Evolutionary conservation across 2,888 invertebrate species (phyloP).

Genomic region (Brachyopa scutellaris): DNA sequence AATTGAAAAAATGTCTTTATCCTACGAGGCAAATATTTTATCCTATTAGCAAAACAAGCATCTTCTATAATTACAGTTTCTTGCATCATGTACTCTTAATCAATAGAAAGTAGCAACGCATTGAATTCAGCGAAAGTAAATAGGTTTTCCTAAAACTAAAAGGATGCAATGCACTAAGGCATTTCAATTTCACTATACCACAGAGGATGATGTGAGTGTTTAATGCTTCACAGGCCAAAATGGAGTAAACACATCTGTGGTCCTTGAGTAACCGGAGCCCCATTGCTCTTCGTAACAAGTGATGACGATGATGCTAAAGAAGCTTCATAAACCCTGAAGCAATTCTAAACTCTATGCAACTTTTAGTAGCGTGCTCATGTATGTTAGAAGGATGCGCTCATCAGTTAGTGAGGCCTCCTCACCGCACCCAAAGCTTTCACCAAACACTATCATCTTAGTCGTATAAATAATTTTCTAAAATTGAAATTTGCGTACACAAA

Average conservation of each 20-base stretch:
- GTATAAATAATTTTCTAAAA: slow-evolving; percentile 68
- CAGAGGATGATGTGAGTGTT: slow-evolving; percentile 49
- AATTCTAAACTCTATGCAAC: slow-evolving; percentile 35
- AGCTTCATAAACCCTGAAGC: slow-evolving; percentile 18
- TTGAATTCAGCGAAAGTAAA: slow-evolving; percentile 55
- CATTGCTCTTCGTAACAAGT: slow-evolving; percentile 33
- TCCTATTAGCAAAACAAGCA: too few relatives aligned
- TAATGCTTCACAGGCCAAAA: slow-evolving; percentile 38
- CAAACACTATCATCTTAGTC: slow-evolving; percentile 66
- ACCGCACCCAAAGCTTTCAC: slow-evolving; percentile 52
- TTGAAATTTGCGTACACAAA: slow-evolving; percentile 23
- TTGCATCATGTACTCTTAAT: slow-evolving; percentile 26
- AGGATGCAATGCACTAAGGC: slow-evolving; percentile 17
- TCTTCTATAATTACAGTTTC: too few relatives aligned
- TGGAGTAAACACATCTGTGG: slow-evolving; percentile 26
- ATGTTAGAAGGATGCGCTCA: slow-evolving; percentile 49
- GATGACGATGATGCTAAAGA: slow-evolving; percentile 28
- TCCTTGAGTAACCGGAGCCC: slow-evolving; percentile 53
- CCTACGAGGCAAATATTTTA: too few relatives aligned
- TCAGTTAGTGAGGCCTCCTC: too few relatives aligned
- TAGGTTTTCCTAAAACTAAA: slow-evolving; percentile 40
- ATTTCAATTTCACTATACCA: slow-evolving; percentile 40
- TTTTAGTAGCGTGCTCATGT: too few relatives aligned
- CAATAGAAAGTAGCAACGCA: slow-evolving; percentile 15
- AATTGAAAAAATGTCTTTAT: too few relatives aligned